Conservation (phyloP, 2,888 invertebrate species). For the Cheilosia impressa region DNA sequence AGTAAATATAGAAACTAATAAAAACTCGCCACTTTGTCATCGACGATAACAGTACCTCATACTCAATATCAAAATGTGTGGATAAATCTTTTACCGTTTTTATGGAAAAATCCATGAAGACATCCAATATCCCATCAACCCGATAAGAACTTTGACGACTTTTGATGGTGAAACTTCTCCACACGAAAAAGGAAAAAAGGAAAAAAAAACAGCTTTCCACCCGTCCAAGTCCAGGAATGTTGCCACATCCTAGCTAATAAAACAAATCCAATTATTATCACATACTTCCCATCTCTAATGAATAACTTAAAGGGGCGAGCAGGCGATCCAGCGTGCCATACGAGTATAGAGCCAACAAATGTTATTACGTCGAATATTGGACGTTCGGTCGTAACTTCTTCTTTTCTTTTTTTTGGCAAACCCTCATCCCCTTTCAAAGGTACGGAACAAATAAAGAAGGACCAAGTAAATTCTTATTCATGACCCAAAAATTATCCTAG, state of each 20-base stretch:
- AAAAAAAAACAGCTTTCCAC: not conserved
- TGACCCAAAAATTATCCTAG: conserved; percentile 66
- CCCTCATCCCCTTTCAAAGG: conserved; percentile 4
- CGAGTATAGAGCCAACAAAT: conserved; percentile 30
- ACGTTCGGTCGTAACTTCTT: conserved; percentile 55
- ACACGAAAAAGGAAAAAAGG: conserved; percentile 11
- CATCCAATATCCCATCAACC: conserved; percentile 63
- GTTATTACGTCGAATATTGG: conserved; percentile 44
- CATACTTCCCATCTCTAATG: conserved; percentile 69
- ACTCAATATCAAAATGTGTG: conserved; percentile 30
- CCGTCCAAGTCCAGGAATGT: not conserved
- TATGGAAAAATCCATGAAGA: conserved; percentile 65
- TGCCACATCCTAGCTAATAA: conserved; percentile 46
- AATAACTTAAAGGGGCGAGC: conserved; percentile 58
- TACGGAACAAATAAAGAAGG: conserved; percentile 12
- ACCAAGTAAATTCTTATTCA: conserved; percentile 51
- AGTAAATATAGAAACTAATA: conserved; percentile 11
- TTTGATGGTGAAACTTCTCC: conserved; percentile 63
- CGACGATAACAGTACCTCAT: not conserved
- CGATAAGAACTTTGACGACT: conserved; percentile 69
- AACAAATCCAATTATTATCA: conserved; percentile 72
- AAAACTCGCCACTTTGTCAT: conserved; percentile 20
- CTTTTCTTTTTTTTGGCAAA: not conserved
- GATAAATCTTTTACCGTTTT: conserved; percentile 56
- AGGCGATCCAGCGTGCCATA: not conserved